These are phyloP conservation scores for Onchidella celtica DNA, from an alignment of 2,888 invertebrate genomes.

Conservation along the genomic window DNA sequence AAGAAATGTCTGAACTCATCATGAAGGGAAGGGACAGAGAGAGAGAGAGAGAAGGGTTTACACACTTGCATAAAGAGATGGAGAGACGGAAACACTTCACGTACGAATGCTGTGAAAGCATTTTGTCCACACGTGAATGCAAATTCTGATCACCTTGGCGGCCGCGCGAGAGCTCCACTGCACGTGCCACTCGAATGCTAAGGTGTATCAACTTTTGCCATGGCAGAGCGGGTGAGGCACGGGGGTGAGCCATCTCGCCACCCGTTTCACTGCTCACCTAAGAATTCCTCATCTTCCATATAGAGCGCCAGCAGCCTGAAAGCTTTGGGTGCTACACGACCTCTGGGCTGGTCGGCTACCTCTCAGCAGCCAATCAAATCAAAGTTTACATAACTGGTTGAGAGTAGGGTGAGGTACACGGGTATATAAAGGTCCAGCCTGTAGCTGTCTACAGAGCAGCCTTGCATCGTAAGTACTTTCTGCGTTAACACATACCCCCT, in stretches of 20 bases:
- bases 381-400: constrained; percentile 34
- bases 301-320: constrained; percentile 38
- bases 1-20: background rate
- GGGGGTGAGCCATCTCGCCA: background rate
- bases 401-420: constrained; percentile 1
- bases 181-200: background rate
- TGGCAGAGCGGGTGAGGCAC: background rate
- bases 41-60: background rate
- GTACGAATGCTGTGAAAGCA: too few relatives aligned
- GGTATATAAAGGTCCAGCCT: constrained; percentile 42
- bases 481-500: constrained; percentile 9
- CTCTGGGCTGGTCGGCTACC: constrained; percentile 30
- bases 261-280: background rate
- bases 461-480: constrained; percentile 53
- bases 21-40: background rate
- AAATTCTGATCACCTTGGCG: background rate
- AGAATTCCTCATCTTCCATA: constrained; percentile 47
- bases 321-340: constrained; percentile 39
- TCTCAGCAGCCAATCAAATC: constrained; percentile 43
- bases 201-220: background rate
- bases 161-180: background rate
- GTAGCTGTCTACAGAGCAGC: constrained; percentile 45
- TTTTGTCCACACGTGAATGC: too few relatives aligned
- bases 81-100: too few relatives aligned
- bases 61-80: background rate